A percentile compares a stretch with the other conserved stretches of the same genome.
phyloP scores from a whole-genome alignment of 2,888 invertebrate genomes.

The Ephialtes manifestator region DNA sequence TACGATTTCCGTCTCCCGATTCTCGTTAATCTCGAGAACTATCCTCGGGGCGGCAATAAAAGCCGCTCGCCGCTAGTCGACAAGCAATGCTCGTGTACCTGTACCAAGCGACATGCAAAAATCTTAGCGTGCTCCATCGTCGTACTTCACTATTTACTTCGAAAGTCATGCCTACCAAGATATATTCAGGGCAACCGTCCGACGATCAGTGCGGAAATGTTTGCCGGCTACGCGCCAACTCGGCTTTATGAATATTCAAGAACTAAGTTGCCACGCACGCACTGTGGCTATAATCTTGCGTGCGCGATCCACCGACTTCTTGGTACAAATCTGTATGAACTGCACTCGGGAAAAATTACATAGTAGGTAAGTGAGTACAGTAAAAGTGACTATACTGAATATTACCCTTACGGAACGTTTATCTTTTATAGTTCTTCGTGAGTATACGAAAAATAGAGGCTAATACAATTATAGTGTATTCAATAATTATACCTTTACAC shows the following conservation, averaged over 20 bases:
- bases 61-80: conserved; percentile 43
- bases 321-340: conserved; percentile 51
- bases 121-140: conserved; percentile 70
- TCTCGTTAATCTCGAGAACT: conserved; percentile 21
- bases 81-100: conserved; percentile 55
- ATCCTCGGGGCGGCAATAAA: conserved; percentile 47
- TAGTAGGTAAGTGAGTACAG: neutral
- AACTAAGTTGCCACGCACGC: conserved; percentile 56
- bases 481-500: neutral
- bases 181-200: conserved; percentile 66
- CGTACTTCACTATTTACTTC: conserved; percentile 69
- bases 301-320: conserved; percentile 35
- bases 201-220: conserved; percentile 59
- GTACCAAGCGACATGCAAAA: conserved; percentile 65
- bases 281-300: conserved; percentile 60
- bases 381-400: neutral
- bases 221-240: conserved; percentile 27
- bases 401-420: neutral
- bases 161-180: conserved; percentile 60
- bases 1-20: neutral
- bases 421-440: neutral
- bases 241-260: conserved; percentile 72
- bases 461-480: conserved; percentile 1
- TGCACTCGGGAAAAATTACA: conserved; percentile 51
- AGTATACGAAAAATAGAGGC: neutral